Conservation (phyloP, 2,797 vertebrate species). For the Poeciliopsis gracilis region DNA sequence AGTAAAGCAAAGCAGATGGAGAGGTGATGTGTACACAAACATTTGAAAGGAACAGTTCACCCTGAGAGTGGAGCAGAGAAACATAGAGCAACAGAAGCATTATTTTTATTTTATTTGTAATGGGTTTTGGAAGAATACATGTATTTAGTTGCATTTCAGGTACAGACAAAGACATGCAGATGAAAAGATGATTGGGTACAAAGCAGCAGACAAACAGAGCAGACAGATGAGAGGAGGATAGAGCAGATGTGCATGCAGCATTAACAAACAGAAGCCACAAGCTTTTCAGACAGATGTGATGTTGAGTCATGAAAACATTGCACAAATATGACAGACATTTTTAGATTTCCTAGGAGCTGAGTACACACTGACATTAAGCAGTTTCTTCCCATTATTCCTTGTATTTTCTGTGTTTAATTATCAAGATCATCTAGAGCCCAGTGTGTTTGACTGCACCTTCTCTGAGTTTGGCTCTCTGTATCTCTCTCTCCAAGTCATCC, state of each 20-base stretch:
- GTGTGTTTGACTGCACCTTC: conserved; percentile 84
- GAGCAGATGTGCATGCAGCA: conserved; percentile 42
- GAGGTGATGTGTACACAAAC: conserved; percentile 35
- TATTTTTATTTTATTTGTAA: conserved; percentile 69
- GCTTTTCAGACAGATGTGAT: conserved; percentile 30
- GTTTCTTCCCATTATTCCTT: background rate
- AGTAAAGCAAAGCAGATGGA: conserved; percentile 27
- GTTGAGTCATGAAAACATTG: conserved; percentile 22
- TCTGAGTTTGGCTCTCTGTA: conserved; percentile 80
- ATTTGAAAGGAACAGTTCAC: conserved; percentile 43
- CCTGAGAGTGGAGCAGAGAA: conserved; percentile 44
- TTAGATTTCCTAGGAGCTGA: conserved; percentile 4
- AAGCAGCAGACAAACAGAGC: conserved; percentile 30
- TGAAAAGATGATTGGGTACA: conserved; percentile 54
- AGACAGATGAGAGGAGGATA: conserved; percentile 33
- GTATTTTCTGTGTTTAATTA: conserved; percentile 25
- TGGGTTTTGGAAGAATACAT: conserved; percentile 42
- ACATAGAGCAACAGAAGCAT: conserved; percentile 50
- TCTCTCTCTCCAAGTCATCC: conserved; percentile 86
- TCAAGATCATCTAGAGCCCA: conserved; percentile 38
- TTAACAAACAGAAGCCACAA: conserved; percentile 23
- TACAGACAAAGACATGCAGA: conserved; percentile 57
- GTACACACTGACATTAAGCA: background rate
- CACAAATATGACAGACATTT: conserved; percentile 33
- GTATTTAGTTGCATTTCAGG: conserved; percentile 16